phyloP scores from a whole-genome alignment of 2,113 vertebrate genomes.

The Heterotilapia buettikoferi region DNA sequence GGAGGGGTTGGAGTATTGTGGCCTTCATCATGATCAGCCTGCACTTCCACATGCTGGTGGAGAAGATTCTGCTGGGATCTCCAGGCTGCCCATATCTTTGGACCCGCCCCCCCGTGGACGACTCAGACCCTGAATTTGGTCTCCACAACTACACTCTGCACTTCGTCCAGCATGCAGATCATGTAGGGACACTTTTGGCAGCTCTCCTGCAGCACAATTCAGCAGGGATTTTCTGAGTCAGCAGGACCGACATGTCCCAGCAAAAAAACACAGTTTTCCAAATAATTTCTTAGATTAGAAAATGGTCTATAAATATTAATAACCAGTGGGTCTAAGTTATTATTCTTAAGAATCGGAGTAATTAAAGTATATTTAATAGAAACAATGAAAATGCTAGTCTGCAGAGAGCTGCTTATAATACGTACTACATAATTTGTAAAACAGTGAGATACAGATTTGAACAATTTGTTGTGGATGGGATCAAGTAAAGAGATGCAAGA shows the following conservation, averaged over 20 bases:
- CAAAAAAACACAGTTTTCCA: not conserved
- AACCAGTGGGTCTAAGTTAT: not conserved
- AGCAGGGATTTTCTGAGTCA: not conserved
- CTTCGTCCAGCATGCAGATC: not conserved
- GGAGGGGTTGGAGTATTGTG: not conserved
- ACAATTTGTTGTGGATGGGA: not conserved
- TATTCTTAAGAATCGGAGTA: not conserved
- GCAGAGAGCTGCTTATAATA: not conserved
- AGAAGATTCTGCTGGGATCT: constrained; percentile 46
- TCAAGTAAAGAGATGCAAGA: not conserved
- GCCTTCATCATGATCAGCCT: constrained; percentile 49
- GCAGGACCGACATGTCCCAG: not conserved
- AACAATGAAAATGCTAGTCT: not conserved
- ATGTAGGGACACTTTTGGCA: constrained; percentile 18
- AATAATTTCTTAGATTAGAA: not conserved
- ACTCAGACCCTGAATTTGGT: not conserved
- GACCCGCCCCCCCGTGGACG: fast-evolving
- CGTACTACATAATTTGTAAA: not conserved
- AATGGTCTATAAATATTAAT: not conserved
- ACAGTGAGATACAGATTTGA: not conserved
- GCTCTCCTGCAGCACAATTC: not conserved
- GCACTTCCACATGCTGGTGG: constrained; percentile 48
- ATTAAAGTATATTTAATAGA: not conserved
- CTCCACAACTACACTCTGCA: constrained; percentile 20
- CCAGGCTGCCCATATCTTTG: not conserved